Evolutionary conservation across 1,140 invertebrate species (phyloP).

Genomic region (Aethina tumida): DNA sequence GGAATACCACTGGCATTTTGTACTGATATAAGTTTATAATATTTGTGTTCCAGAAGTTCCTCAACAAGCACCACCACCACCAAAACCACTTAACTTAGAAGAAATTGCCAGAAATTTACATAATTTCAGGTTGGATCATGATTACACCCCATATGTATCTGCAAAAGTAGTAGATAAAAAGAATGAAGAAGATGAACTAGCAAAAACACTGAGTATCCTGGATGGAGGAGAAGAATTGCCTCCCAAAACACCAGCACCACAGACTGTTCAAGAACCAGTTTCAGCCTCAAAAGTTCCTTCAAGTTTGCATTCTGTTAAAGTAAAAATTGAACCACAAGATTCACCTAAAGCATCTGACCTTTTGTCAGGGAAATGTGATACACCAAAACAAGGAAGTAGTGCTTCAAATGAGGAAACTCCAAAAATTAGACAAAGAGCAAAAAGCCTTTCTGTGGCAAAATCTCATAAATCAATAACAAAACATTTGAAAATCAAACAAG

Average conservation of each 20-base stretch:
- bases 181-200: constrained; percentile 27
- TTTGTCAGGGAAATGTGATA: neutral
- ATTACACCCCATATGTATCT: constrained; percentile 51
- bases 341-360: too few species aligned
- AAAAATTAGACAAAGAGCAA: neutral
- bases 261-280: neutral
- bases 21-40: constrained; percentile 1
- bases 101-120: constrained; percentile 42
- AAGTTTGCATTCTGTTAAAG: neutral
- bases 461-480: constrained; percentile 9
- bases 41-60: constrained; percentile 11
- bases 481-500: constrained; percentile 10
- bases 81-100: constrained; percentile 32
- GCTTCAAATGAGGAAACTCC: constrained; percentile 5
- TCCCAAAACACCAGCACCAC: neutral
- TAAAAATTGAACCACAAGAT: too few species aligned
- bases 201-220: constrained; percentile 31
- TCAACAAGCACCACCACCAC: too few species aligned
- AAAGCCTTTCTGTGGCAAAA: constrained; percentile 6
- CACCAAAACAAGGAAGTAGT: constrained; percentile 8
- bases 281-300: neutral
- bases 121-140: constrained; percentile 54
- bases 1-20: neutral
- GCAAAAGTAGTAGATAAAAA: constrained; percentile 37
- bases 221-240: constrained; percentile 19